Percentiles rank a stretch among this genome's conserved stretches.
Conservation (phyloP, 1,140 invertebrate genomes). For the Xylocopa sonorina region DNA sequence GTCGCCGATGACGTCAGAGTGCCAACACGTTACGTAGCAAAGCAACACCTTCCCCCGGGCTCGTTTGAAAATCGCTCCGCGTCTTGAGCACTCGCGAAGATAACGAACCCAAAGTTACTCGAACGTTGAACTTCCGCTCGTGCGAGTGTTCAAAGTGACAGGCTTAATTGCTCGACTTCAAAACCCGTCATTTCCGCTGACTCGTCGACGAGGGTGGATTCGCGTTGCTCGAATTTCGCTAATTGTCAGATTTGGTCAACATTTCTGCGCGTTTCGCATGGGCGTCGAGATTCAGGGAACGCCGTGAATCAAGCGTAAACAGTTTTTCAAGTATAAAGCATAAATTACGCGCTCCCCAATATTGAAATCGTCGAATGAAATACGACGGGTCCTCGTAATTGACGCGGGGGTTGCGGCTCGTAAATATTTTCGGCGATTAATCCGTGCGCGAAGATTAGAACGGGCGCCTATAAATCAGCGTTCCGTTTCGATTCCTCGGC, state of each 20-base stretch:
- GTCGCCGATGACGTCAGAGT: slow-evolving; percentile 56
- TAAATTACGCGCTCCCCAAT: neutral
- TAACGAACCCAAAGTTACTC: neutral
- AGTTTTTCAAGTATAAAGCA: neutral
- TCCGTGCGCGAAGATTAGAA: neutral
- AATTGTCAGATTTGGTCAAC: no score
- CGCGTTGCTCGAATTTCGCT: no score
- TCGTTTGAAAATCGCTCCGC: slow-evolving; percentile 10
- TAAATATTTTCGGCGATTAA: slow-evolving; percentile 18
- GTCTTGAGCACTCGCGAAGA: neutral
- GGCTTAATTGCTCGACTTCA: no score
- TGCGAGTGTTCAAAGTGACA: neutral
- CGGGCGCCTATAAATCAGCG: slow-evolving; percentile 15
- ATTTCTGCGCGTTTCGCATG: no score
- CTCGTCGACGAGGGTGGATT: no score
- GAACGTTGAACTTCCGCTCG: slow-evolving; percentile 14
- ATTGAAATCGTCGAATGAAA: neutral
- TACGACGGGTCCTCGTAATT: neutral
- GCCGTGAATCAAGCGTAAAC: neutral
- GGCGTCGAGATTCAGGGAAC: no score
- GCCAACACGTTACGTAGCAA: slow-evolving; percentile 40
- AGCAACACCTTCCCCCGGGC: slow-evolving; percentile 29
- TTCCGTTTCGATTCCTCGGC: neutral
- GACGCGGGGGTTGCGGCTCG: neutral
- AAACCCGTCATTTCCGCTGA: neutral